These are phyloP conservation scores for Cephus rjabovi DNA, from an alignment of 2,888 invertebrate genomes.

Conservation along the genomic window DNA sequence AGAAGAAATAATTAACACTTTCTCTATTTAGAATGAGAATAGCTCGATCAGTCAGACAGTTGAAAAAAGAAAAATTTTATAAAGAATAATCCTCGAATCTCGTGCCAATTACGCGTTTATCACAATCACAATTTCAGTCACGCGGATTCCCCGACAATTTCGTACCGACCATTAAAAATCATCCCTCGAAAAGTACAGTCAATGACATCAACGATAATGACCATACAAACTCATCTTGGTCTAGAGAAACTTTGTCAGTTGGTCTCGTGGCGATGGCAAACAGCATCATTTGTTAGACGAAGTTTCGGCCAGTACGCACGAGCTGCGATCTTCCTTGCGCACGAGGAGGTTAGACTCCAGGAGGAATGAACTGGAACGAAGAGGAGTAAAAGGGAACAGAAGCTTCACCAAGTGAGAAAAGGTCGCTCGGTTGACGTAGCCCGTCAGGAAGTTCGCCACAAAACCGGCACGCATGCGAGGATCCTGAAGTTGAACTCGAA, in stretches of 20 bases:
- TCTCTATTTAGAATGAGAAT: neutral
- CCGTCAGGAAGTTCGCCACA: conserved; percentile 19
- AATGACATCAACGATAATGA: neutral
- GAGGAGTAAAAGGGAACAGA: neutral
- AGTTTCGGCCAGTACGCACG: conserved; percentile 18
- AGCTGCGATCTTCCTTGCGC: conserved; percentile 15
- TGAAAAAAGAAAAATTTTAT: neutral
- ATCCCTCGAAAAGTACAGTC: neutral
- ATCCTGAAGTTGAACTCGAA: conserved; percentile 4
- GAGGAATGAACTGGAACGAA: neutral
- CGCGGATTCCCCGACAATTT: neutral
- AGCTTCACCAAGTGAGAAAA: conserved; percentile 7
- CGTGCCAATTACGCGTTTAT: neutral
- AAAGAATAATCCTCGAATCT: neutral
- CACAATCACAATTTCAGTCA: neutral
- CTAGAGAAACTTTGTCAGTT: neutral
- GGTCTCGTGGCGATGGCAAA: conserved; percentile 8
- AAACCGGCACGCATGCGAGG: conserved; percentile 15
- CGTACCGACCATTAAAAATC: neutral
- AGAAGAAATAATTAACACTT: neutral
- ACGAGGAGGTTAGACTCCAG: neutral
- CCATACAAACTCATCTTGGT: neutral
- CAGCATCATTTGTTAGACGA: conserved; percentile 21
- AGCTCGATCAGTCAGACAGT: neutral
- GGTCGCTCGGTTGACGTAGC: conserved; percentile 17